Evolutionary conservation across 2,888 invertebrate genomes (phyloP).

Genomic region (Sinhomidia bicolor): DNA sequence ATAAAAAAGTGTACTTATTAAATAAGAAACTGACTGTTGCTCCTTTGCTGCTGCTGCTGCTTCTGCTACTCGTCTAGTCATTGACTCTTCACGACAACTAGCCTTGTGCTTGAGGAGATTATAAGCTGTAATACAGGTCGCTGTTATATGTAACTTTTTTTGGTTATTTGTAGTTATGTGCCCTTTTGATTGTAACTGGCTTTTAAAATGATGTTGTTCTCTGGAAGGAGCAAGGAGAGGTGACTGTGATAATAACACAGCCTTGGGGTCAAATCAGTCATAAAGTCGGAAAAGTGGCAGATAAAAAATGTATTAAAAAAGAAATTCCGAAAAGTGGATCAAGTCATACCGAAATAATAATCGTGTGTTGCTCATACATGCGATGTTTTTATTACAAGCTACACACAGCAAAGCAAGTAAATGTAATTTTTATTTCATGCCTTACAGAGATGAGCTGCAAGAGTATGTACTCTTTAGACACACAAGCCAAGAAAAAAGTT

Average conservation of each 20-base stretch:
- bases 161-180: slow-evolving; percentile 45
- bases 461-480: background rate
- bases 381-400: background rate
- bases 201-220: slow-evolving; percentile 37
- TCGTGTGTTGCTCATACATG: background rate
- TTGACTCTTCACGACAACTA: slow-evolving; percentile 5
- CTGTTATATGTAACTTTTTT: background rate
- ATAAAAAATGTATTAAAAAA: slow-evolving; percentile 52
- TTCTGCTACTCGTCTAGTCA: background rate
- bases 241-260: slow-evolving; percentile 64
- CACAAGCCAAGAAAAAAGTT: no score
- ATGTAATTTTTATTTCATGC: background rate
- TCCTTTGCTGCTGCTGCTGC: no score
- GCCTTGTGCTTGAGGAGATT: background rate
- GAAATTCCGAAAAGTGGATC: slow-evolving; percentile 55
- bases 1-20: background rate
- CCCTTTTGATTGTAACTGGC: slow-evolving; percentile 48
- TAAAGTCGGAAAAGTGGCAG: slow-evolving; percentile 58
- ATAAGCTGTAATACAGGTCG: no score
- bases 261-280: slow-evolving; percentile 59
- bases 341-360: slow-evolving; percentile 29
- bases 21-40: background rate
- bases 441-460: background rate
- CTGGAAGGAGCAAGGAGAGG: slow-evolving; percentile 14
- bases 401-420: no score